Evolutionary conservation across 2,113 vertebrate genomes (phyloP).

Genomic region (Amia ocellicauda): DNA sequence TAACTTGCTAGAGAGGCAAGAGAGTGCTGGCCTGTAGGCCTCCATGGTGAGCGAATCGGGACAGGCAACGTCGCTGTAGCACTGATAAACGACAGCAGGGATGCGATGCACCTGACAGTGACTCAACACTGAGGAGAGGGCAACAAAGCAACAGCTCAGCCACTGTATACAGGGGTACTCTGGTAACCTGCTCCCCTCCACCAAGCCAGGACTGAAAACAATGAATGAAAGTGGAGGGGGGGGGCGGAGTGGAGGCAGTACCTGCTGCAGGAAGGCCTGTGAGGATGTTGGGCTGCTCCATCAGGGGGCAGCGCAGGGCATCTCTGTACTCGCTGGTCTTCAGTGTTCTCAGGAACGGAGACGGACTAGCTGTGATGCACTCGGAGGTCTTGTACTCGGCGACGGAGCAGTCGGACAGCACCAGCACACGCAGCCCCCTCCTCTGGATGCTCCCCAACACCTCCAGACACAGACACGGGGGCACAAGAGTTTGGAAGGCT

Average conservation of each 20-base stretch:
- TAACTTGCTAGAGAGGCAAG: slow-evolving; percentile 62
- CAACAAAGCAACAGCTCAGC: too few relatives aligned
- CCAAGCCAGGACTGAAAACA: too few relatives aligned
- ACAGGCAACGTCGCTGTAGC: slow-evolving; percentile 82
- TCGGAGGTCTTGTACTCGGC: slow-evolving; percentile 84
- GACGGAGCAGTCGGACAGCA: slow-evolving; percentile 79
- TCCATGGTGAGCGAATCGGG: slow-evolving; percentile 79
- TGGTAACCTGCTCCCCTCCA: too few relatives aligned
- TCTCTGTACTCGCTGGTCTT: slow-evolving; percentile 68
- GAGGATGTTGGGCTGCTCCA: slow-evolving; percentile 89
- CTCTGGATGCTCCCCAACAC: slow-evolving; percentile 74
- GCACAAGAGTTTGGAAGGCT: slow-evolving; percentile 4
- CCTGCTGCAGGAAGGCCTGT: slow-evolving; percentile 88
- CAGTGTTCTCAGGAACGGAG: slow-evolving; percentile 83
- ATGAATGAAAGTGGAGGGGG: too few relatives aligned
- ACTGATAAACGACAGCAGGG: slow-evolving; percentile 78
- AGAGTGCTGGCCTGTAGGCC: slow-evolving; percentile 75
- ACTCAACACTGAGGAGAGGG: slow-evolving; percentile 72
- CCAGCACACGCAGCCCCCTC: slow-evolving; percentile 69
- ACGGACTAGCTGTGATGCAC: slow-evolving; percentile 60
- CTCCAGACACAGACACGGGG: slow-evolving; percentile 55
- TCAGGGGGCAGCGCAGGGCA: slow-evolving; percentile 56
- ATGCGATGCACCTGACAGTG: slow-evolving; percentile 84
- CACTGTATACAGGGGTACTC: too few relatives aligned
- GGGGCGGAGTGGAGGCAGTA: slow-evolving; percentile 37